Percentiles rank a stretch among this genome's conserved stretches.
These are phyloP conservation scores for Aphis gossypii DNA, from an alignment of 1,140 invertebrate species.

Conservation along the genomic window DNA sequence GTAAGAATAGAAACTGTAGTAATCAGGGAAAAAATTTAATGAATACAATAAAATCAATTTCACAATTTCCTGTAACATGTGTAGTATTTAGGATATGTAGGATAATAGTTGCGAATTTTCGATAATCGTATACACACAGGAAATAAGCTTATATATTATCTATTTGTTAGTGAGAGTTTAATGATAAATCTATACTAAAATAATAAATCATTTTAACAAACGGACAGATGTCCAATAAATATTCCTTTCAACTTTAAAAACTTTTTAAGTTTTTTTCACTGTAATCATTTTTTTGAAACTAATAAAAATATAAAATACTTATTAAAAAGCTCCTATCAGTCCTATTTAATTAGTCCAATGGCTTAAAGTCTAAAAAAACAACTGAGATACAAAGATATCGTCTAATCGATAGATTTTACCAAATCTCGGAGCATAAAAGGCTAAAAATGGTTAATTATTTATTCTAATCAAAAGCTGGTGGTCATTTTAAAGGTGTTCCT, in stretches of 20 bases:
- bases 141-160: background rate
- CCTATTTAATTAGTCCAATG: too few relatives aligned
- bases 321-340: too few relatives aligned
- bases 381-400: background rate
- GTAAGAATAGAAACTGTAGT: too few relatives aligned
- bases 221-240: background rate
- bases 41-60: background rate
- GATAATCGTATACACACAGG: background rate
- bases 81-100: background rate
- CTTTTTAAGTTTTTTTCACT: background rate
- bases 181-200: background rate
- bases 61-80: background rate
- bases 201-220: background rate
- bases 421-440: too few relatives aligned
- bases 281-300: background rate
- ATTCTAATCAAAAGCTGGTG: background rate
- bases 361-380: background rate
- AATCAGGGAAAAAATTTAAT: background rate
- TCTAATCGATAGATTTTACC: background rate
- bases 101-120: background rate
- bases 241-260: background rate
- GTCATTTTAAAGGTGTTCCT: background rate
- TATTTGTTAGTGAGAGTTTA: background rate
- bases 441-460: too few relatives aligned
- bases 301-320: too few relatives aligned